phyloP scores from a whole-genome alignment of 2,888 invertebrate genomes.

The Tryphoninae sp. region DNA sequence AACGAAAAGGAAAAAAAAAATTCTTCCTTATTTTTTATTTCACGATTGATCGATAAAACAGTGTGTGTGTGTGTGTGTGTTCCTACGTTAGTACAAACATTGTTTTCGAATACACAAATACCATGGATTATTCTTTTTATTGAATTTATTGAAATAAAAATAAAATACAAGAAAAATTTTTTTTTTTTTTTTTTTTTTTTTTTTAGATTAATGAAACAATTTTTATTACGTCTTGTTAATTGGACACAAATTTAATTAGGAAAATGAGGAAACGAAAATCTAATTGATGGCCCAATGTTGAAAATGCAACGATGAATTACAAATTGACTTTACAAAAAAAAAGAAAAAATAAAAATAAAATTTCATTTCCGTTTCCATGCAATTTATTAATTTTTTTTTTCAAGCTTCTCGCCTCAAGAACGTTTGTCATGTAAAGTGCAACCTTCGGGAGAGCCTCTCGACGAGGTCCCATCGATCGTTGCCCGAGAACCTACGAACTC shows the following conservation, averaged over 20 bases:
- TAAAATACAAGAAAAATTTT: too few relatives aligned
- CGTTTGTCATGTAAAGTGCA: conserved; percentile 14
- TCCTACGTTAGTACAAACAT: background rate
- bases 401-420: background rate
- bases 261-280: background rate
- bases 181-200: too few relatives aligned
- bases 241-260: background rate
- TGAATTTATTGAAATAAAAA: too few relatives aligned
- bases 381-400: background rate
- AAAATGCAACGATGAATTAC: background rate
- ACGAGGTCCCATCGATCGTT: conserved; percentile 55
- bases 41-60: conserved; percentile 31
- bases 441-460: conserved; percentile 19
- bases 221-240: background rate
- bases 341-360: too few relatives aligned
- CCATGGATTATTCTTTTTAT: background rate
- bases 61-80: background rate
- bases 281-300: background rate
- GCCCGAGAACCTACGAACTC: conserved; percentile 14
- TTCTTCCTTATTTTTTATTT: background rate
- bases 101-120: background rate
- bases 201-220: too few relatives aligned
- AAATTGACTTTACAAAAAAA: background rate
- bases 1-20: conserved; percentile 9
- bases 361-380: background rate